Evolutionary conservation across 2,113 vertebrate genomes (phyloP), one percentile per base, ranked within the genome.

Genomic region (Bos javanicus): DNA sequence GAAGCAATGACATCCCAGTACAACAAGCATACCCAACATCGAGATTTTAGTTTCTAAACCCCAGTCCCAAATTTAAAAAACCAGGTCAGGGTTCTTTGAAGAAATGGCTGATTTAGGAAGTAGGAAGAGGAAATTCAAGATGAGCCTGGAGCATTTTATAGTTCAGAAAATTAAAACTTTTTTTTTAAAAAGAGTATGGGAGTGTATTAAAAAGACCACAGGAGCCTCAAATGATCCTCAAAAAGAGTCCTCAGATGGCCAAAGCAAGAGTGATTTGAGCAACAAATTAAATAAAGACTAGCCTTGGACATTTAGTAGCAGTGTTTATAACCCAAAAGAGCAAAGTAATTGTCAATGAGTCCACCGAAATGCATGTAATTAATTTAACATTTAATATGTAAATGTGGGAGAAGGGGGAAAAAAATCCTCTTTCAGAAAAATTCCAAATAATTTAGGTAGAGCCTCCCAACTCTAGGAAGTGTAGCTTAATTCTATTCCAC

Each of bases 261-360:
- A 88, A 90, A 88, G 60, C 7, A 86, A 16, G 3, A 87, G 81
- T 96, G 17, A 78, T 39, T 92, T 86, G 60, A 95, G 13, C 30
- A 90, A 48, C 26, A 91, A 87, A 93, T 85, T 78, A 88, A 94
- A 56, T 89, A 96, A 94, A 52, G 7, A 87, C 21, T 87, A 78
- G 28, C 56, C 39, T 67, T 90, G 39, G 21, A 78, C 57, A 62
- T 8, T 91, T 91, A 30, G 46, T 80, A 67, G 33, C 54, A 86
- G 46, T 52, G 90, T 85, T 92, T 90, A 74, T 90, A 92, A 76
- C 25, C 15, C 11, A 36, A 64, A 78, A 94, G 19, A 46, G 30
- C 36, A 81, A 90, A 95, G 14, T 54, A 81, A 87, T 59, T 33
- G 57, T 52, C 56, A 19, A 8, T 19, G 48, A 76, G 28, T 60